Conservation (phyloP, 2,797 vertebrate species). For the Salarias fasciatus region DNA sequence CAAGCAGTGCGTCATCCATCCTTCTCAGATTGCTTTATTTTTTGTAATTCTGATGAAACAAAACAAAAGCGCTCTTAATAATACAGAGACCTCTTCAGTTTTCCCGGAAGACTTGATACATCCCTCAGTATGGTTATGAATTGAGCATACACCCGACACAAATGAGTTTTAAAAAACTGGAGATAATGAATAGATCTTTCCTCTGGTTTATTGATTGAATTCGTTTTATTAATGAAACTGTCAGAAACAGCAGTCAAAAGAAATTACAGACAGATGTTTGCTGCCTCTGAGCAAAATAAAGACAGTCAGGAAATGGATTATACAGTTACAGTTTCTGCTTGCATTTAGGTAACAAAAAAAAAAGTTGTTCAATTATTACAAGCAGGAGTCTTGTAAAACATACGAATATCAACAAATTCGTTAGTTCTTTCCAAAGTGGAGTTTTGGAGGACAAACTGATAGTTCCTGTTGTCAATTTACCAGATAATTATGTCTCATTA, state of each 20-base stretch:
- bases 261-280: no score
- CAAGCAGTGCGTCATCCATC: no score
- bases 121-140: neutral
- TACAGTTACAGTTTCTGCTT: no score
- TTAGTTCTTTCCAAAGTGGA: constrained; percentile 6
- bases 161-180: no score
- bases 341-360: no score
- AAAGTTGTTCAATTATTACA: neutral
- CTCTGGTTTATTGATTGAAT: neutral
- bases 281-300: no score
- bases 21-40: neutral
- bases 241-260: no score
- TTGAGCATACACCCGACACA: no score
- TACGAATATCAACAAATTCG: no score
- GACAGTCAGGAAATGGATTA: no score
- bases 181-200: neutral
- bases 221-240: neutral
- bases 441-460: constrained; percentile 41
- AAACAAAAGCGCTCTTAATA: neutral
- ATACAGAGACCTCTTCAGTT: neutral
- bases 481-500: constrained; percentile 31
- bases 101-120: neutral
- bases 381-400: no score
- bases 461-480: constrained; percentile 20
- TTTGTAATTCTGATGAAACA: neutral